phyloP scores from a whole-genome alignment of 1,140 invertebrate species.

The Macrotrachela quadricornifera region DNA sequence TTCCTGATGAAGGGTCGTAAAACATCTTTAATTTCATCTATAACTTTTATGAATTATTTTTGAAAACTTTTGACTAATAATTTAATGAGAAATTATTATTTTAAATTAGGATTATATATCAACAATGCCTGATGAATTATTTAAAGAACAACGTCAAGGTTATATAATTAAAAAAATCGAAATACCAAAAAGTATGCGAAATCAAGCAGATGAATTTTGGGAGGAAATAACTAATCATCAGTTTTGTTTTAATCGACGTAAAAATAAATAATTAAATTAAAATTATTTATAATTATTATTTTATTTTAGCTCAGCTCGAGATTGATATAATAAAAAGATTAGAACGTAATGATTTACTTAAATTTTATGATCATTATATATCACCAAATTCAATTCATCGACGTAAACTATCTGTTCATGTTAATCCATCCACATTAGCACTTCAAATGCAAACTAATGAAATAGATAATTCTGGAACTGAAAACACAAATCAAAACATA shows the following conservation, averaged over 20 bases:
- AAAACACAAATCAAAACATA: no score
- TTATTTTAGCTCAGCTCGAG: constrained; percentile 45
- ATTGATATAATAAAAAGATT: constrained; percentile 55
- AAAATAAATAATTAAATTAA: not conserved
- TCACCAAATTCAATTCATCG: constrained; percentile 1
- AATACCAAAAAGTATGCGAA: constrained; percentile 61
- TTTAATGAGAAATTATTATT: no score
- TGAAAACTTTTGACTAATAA: constrained; percentile 2
- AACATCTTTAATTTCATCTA: no score
- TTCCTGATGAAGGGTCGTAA: no score
- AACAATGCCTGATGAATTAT: constrained; percentile 58
- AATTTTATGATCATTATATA: constrained; percentile 47
- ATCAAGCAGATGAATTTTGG: constrained; percentile 51
- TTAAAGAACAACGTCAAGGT: constrained; percentile 55
- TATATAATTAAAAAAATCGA: constrained; percentile 55
- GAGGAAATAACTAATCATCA: constrained; percentile 60
- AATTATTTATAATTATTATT: not conserved
- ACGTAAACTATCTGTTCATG: constrained; percentile 40
- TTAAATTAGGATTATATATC: constrained; percentile 45
- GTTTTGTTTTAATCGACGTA: constrained; percentile 67
- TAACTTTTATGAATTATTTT: no score
- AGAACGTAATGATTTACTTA: constrained; percentile 52
- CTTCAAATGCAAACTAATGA: no score
- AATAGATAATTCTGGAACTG: no score
- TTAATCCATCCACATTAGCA: constrained; percentile 37